Evolutionary conservation across 1,140 invertebrate species (phyloP).

Genomic region (Onthophagus taurus): DNA sequence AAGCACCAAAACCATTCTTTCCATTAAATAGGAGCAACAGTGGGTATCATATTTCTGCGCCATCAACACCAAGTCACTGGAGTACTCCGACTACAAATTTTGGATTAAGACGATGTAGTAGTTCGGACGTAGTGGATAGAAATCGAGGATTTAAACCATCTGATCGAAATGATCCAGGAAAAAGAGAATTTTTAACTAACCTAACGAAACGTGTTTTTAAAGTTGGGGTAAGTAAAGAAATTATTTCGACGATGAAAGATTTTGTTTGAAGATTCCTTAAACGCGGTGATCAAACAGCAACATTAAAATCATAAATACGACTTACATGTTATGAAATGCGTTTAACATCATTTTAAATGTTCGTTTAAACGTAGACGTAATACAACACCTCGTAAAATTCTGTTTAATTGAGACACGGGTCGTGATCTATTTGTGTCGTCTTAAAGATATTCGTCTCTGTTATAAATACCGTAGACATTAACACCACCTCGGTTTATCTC

Average conservation of each 20-base stretch:
- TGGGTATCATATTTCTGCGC: conserved; percentile 17
- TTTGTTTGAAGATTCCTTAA: background rate
- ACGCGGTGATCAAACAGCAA: no score
- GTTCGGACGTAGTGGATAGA: conserved; percentile 33
- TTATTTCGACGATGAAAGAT: background rate
- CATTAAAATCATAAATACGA: no score
- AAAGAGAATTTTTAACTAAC: conserved; percentile 67
- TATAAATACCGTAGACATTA: no score
- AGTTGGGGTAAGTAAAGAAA: conserved; percentile 57
- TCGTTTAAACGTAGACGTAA: no score
- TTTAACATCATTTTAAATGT: no score
- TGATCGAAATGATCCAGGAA: conserved; percentile 68
- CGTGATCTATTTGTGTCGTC: no score
- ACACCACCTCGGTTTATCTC: no score
- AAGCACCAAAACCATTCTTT: conserved; percentile 4
- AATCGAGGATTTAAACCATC: conserved; percentile 72
- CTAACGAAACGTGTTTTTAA: conserved; percentile 70
- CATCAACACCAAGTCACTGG: conserved; percentile 20
- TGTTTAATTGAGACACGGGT: no score
- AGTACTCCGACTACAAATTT: conserved; percentile 10
- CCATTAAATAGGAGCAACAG: conserved; percentile 16
- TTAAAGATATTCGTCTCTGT: no score
- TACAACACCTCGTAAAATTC: no score
- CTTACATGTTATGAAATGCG: no score
- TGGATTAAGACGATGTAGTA: conserved; percentile 28